Conservation (phyloP, 2,797 vertebrate species). For the Carapus acus region DNA sequence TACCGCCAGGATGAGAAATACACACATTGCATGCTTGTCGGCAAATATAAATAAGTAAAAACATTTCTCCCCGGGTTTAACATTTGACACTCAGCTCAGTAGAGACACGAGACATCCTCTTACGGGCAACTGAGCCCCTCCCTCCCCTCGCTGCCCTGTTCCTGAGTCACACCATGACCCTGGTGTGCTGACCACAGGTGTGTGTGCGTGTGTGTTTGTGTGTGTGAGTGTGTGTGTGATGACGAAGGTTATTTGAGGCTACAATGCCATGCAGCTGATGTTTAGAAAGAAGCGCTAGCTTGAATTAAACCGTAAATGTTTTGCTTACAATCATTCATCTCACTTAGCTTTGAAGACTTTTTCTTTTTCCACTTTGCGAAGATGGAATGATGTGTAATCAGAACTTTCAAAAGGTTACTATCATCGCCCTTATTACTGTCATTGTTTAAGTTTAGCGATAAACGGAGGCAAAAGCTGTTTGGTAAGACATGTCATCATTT, state of each 20-base stretch:
- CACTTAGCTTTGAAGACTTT: too few species aligned
- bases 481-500: constrained; percentile 46
- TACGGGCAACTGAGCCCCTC: constrained; percentile 11
- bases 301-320: neutral
- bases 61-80: neutral
- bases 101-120: constrained; percentile 11
- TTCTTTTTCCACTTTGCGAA: too few species aligned
- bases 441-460: too few species aligned
- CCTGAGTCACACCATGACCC: constrained; percentile 12
- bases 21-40: too few species aligned
- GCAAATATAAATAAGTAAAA: neutral
- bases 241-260: constrained; percentile 13
- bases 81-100: neutral
- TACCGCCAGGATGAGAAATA: neutral
- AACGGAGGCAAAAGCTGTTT: constrained; percentile 1
- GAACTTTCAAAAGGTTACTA: too few species aligned
- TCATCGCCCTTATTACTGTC: too few species aligned
- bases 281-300: too few species aligned
- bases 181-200: constrained; percentile 18
- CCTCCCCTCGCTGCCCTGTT: neutral
- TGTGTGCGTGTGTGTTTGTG: constrained; percentile 14
- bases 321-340: too few species aligned
- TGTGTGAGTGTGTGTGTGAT: neutral
- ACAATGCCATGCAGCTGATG: neutral
- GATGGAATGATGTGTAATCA: too few species aligned